Evolutionary conservation across 2,888 invertebrate genomes (phyloP).

Genomic region (Aphidoletes aphidimyza): DNA sequence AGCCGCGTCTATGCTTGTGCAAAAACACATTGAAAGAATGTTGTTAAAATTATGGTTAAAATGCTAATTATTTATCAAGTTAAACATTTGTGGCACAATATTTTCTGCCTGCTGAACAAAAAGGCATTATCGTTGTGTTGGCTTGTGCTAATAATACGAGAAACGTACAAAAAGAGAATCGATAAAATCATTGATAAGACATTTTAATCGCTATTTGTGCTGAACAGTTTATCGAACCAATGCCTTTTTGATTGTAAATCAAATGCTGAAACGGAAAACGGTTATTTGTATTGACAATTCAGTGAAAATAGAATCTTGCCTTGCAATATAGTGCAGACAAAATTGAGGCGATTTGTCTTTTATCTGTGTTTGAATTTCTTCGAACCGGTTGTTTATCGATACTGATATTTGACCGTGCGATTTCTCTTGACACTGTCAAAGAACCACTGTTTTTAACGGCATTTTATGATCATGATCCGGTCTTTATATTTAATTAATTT

Average conservation of each 20-base stretch:
- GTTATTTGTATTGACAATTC: too few species aligned
- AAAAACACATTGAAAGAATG: too few species aligned
- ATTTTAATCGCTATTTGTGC: background rate
- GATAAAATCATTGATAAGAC: constrained; percentile 18
- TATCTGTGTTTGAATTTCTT: background rate
- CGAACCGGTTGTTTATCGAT: background rate
- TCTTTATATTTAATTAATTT: background rate
- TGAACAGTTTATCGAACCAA: background rate
- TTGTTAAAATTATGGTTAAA: too few species aligned
- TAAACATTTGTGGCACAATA: background rate
- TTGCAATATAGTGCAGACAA: too few species aligned
- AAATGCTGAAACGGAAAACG: too few species aligned
- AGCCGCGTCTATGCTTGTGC: background rate
- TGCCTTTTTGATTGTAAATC: background rate
- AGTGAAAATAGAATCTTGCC: too few species aligned
- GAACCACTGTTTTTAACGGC: too few species aligned
- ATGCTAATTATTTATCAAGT: constrained; percentile 8
- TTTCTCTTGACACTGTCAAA: too few species aligned
- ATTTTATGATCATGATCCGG: background rate
- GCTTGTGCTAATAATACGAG: background rate
- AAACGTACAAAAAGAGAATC: background rate
- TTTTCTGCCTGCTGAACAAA: background rate
- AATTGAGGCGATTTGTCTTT: background rate
- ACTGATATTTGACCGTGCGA: background rate
- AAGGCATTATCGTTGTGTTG: background rate